Percentiles rank a stretch among this genome's conserved stretches.
These are phyloP conservation scores for Cherax quadricarinatus DNA, from an alignment of 1,140 invertebrate species.

Conservation along the genomic window DNA sequence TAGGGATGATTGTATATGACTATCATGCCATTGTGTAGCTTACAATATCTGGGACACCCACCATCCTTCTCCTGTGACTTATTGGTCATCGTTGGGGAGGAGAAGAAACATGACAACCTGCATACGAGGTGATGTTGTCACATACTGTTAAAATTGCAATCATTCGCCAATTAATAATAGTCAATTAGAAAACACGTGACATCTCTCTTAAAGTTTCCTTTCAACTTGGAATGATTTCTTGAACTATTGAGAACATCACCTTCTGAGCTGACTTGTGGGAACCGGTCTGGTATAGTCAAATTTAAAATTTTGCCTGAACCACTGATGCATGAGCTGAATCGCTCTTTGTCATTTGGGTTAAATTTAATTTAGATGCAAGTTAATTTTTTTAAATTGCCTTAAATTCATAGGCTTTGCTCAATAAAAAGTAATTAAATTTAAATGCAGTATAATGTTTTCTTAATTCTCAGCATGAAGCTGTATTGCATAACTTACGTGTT, in stretches of 20 bases:
- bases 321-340: constrained; percentile 63
- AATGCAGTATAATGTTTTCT: neutral
- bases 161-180: neutral
- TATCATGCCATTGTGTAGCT: neutral
- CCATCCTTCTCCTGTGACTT: constrained; percentile 43
- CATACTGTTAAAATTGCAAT: neutral
- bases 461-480: constrained; percentile 23
- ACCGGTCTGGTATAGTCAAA: constrained; percentile 33
- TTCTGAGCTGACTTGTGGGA: constrained; percentile 41
- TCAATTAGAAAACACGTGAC: neutral
- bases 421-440: neutral
- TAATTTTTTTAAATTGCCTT: constrained; percentile 40
- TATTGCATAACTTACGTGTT: constrained; percentile 25
- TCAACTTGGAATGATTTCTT: neutral
- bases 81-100: constrained; percentile 20
- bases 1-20: neutral
- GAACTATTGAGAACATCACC: constrained; percentile 58
- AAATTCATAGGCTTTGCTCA: constrained; percentile 56
- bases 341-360: constrained; percentile 36
- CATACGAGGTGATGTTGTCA: constrained; percentile 60
- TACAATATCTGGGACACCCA: neutral
- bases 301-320: constrained; percentile 46
- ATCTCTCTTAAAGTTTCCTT: constrained; percentile 9
- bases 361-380: neutral
- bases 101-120: constrained; percentile 34